These are phyloP conservation scores for Actinopyga echinites DNA, from an alignment of 53 echinoderm and acorn worm species.

Conservation along the genomic window DNA sequence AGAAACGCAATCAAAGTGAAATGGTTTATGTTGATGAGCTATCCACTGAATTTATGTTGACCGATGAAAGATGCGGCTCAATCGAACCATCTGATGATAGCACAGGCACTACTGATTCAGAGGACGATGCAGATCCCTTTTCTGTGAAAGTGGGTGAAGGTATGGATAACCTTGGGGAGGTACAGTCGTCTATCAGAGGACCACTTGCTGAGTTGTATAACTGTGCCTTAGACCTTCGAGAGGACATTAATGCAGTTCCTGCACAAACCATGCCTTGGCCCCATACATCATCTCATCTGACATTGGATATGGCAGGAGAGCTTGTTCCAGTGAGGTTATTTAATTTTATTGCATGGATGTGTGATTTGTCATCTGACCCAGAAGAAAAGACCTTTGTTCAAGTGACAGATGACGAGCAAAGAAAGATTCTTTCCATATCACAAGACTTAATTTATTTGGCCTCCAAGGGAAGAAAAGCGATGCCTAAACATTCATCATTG, in stretches of 20 bases:
- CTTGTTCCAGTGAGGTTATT: constrained; percentile 39
- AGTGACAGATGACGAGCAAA: constrained; percentile 22
- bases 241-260: neutral
- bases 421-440: constrained; percentile 50
- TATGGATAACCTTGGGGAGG: no score
- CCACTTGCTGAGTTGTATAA: no score
- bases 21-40: constrained; percentile 32
- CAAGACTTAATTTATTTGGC: constrained; percentile 76
- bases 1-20: neutral
- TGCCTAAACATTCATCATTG: constrained; percentile 65
- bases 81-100: no score
- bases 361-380: constrained; percentile 48
- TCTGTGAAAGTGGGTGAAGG: no score
- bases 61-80: neutral
- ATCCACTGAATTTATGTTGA: neutral
- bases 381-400: constrained; percentile 24
- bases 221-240: neutral
- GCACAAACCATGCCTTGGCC: constrained; percentile 25
- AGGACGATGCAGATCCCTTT: no score
- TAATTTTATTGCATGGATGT: constrained; percentile 70
- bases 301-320: constrained; percentile 29
- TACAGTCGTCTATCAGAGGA: no score
- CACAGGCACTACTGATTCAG: no score
- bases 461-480: constrained; percentile 63
- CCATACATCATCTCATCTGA: constrained; percentile 38